A percentile compares a stretch with the other conserved stretches of the same genome.
These are phyloP conservation scores for Lepus oiostolus DNA, from an alignment of 2,797 vertebrate species.

Conservation along the genomic window DNA sequence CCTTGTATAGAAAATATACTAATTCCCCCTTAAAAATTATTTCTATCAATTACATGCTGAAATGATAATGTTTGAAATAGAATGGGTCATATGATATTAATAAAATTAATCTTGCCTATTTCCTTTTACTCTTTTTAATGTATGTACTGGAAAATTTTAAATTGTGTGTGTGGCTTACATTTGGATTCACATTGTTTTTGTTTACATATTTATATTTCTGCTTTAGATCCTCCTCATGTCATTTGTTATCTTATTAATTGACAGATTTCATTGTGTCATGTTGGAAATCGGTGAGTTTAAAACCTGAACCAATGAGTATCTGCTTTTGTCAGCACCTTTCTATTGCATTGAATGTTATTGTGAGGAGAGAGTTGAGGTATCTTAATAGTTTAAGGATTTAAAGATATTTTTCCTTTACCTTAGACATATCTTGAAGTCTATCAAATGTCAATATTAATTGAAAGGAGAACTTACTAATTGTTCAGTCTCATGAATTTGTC, in stretches of 20 bases:
- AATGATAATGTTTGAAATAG: slow-evolving; percentile 3
- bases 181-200: not conserved
- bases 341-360: not conserved
- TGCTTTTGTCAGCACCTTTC: not conserved
- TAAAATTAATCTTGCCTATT: slow-evolving; percentile 33
- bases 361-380: not conserved
- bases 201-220: not conserved
- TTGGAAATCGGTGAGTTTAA: not conserved
- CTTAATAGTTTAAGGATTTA: not conserved
- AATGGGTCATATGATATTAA: not conserved
- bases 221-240: not conserved
- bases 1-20: not conserved
- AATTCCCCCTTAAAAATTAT: not conserved
- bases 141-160: not conserved
- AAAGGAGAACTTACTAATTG: not conserved
- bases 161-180: not conserved
- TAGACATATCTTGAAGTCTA: not conserved
- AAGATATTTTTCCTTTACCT: not conserved
- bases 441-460: not conserved
- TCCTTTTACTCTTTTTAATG: not conserved
- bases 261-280: not conserved
- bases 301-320: slow-evolving; percentile 4
- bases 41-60: not conserved
- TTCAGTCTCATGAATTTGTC: not conserved
- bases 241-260: not conserved